Conservation (phyloP, 2,888 invertebrate genomes). For the Trissoscelio sp. region DNA sequence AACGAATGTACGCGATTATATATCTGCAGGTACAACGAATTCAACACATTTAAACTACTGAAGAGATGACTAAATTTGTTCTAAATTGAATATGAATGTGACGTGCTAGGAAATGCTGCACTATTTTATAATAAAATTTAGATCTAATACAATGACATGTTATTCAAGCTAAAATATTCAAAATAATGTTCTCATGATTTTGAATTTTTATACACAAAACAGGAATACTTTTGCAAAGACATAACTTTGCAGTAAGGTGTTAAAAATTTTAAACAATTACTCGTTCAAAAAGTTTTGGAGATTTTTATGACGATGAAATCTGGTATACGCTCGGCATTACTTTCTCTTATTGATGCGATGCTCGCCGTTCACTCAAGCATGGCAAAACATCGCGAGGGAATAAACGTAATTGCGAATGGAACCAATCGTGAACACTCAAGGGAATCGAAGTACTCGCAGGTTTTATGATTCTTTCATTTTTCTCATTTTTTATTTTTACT, state of each 20-base stretch:
- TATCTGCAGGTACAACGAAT: slow-evolving; percentile 16
- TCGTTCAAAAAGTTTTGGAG: not conserved
- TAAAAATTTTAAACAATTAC: not conserved
- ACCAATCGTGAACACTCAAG: slow-evolving; percentile 60
- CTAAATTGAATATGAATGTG: slow-evolving; percentile 10
- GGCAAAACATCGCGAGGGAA: slow-evolving; percentile 59
- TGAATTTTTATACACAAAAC: too few species aligned
- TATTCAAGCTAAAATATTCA: too few species aligned
- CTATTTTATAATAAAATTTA: not conserved
- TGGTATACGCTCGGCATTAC: slow-evolving; percentile 39
- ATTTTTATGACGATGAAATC: slow-evolving; percentile 39
- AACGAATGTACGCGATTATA: slow-evolving; percentile 48
- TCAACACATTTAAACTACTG: slow-evolving; percentile 11
- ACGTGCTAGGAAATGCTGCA: slow-evolving; percentile 8
- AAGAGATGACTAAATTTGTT: slow-evolving; percentile 19
- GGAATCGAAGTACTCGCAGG: slow-evolving; percentile 56
- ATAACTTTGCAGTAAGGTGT: not conserved
- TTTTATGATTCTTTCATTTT: slow-evolving; percentile 54
- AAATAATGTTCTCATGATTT: too few species aligned
- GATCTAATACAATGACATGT: not conserved
- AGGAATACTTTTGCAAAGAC: not conserved
- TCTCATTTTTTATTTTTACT: slow-evolving; percentile 31
- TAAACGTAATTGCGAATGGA: slow-evolving; percentile 64
- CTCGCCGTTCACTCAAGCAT: slow-evolving; percentile 53
- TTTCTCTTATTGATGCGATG: slow-evolving; percentile 60